Evolutionary conservation across 2,113 vertebrate species (phyloP), one percentile per base, ranked within the genome.

Genomic region (Tor tambroides): DNA sequence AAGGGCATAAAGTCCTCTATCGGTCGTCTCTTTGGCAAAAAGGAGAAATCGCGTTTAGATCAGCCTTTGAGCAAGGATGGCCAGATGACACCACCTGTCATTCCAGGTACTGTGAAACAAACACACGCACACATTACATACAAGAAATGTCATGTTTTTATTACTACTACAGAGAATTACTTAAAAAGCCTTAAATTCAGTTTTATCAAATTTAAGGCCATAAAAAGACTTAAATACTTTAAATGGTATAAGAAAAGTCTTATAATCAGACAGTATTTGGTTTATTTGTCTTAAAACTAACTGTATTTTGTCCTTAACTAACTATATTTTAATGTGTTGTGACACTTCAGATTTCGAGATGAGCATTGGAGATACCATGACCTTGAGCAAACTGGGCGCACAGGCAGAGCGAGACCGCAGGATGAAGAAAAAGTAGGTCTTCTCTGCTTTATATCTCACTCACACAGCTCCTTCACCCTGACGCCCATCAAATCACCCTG

Each of bases 1-100:
- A 99, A 97, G 93, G 97, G 98, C 85, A 98, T 99, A 92, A 99
- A 97, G 92, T 98, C 97, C 1, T 98, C 98, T 89, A 98, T 99
- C 0, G 97, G 97, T 38, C 96, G 97, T 56, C 93, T 99, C 84
- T 99, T 99, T 88, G 97, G 98, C 88, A 99, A 99, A 92, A 99
- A 98, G 90, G 98, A 99, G 92, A 98, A 96, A 92, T 95, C 95
- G 15, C 95, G 97, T 74, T 92, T 97, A 93, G 95, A 96, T 63
- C 97, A 93, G 90, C 90, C 96, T 88, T 89, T 96, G 88, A 94
- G 94, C 93, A 96, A 95, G 91, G 97, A 98, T 10, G 96, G 93
- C 43, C 95, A 95, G 86, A 43, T 91, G 82, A 88, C 90, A 32
- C 87, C 95, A 82, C 90, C 96, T 72, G 93, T 95, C 0, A 94